Evolutionary conservation across 2,888 invertebrate genomes (phyloP).

Genomic region (Tanypteryx hageni): DNA sequence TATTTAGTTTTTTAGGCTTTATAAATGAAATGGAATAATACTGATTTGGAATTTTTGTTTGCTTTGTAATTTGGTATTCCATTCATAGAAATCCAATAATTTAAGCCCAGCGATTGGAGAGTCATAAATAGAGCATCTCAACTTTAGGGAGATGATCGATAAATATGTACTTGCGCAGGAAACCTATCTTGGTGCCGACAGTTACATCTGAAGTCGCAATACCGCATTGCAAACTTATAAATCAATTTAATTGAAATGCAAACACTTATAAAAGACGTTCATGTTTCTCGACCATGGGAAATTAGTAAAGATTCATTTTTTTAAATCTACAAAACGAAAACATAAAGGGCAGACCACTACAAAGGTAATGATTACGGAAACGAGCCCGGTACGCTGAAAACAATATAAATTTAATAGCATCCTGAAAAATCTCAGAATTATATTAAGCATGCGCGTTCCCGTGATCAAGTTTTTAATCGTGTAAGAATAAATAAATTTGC

Average conservation of each 20-base stretch:
- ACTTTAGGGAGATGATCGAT: slow-evolving; percentile 55
- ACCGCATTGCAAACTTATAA: not conserved
- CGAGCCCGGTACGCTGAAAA: not conserved
- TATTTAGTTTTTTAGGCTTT: too few relatives aligned
- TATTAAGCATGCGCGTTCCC: too few relatives aligned
- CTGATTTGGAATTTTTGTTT: too few relatives aligned
- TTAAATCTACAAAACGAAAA: not conserved
- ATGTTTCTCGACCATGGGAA: too few relatives aligned
- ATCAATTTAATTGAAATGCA: not conserved
- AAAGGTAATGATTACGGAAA: not conserved
- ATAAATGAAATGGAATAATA: too few relatives aligned
- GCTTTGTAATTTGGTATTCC: too few relatives aligned
- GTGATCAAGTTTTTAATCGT: too few relatives aligned
- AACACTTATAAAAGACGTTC: not conserved
- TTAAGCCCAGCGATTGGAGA: not conserved
- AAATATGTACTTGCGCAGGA: slow-evolving; percentile 53
- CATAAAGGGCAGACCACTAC: not conserved
- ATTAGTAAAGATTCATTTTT: not conserved
- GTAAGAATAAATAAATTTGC: too few relatives aligned
- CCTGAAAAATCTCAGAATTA: too few relatives aligned
- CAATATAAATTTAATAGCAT: not conserved
- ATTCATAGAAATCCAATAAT: not conserved
- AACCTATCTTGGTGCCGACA: slow-evolving; percentile 14
- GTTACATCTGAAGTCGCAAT: not conserved
- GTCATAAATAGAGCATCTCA: slow-evolving; percentile 56